Evolutionary conservation across 2,888 invertebrate species (phyloP).

Genomic region (Clanis bilineata): DNA sequence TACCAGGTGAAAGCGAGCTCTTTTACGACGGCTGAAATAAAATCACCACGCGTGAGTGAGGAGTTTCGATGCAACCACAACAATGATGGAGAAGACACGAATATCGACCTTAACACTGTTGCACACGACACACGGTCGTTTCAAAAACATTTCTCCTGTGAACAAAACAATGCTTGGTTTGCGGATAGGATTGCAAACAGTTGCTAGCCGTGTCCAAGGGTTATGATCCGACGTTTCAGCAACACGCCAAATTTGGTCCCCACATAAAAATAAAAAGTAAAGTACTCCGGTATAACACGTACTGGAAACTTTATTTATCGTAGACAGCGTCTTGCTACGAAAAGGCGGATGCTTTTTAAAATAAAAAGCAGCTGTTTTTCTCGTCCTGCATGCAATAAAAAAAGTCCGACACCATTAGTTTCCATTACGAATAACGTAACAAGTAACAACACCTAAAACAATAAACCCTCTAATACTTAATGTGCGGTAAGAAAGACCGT

Average conservation of each 20-base stretch:
- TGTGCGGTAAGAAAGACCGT: conserved; percentile 67
- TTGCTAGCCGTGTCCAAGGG: conserved; percentile 68
- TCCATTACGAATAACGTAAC: conserved; percentile 28
- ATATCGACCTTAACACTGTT: conserved; percentile 36
- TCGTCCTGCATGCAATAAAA: neutral
- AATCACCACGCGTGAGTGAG: conserved; percentile 60
- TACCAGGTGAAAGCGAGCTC: conserved; percentile 58
- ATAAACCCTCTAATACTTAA: conserved; percentile 66
- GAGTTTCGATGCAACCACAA: conserved; percentile 54
- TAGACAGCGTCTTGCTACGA: conserved; percentile 31
- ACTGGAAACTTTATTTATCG: conserved; percentile 39
- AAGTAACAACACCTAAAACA: conserved; percentile 37
- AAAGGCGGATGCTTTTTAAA: conserved; percentile 23
- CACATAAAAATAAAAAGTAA: conserved; percentile 76
- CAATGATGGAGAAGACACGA: conserved; percentile 34
- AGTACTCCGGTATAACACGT: conserved; percentile 61
- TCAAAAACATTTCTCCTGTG: conserved; percentile 33
- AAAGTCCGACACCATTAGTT: neutral
- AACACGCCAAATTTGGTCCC: conserved; percentile 74
- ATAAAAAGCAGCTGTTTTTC: neutral
- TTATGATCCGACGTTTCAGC: conserved; percentile 75
- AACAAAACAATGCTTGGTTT: conserved; percentile 59
- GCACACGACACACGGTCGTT: conserved; percentile 44
- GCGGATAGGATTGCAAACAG: conserved; percentile 70
- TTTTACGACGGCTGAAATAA: conserved; percentile 64